Conservation (phyloP, 1,140 invertebrate species). For the Drosophila asahinai region DNA sequence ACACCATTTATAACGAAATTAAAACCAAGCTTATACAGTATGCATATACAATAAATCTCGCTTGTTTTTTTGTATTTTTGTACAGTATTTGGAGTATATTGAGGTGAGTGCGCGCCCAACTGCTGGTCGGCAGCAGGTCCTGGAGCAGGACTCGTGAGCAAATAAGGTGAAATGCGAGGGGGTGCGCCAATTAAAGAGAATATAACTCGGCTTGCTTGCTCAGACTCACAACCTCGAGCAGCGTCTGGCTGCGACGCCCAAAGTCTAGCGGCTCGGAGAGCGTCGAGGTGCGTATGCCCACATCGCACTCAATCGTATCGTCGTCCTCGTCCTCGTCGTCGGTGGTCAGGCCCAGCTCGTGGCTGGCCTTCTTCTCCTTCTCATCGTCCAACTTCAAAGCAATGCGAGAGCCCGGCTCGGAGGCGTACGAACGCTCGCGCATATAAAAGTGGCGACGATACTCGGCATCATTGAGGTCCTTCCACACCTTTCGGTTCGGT, state of each 20-base stretch:
- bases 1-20: slow-evolving; percentile 48
- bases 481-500: slow-evolving; percentile 77
- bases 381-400: slow-evolving; percentile 70
- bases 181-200: slow-evolving; percentile 74
- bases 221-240: slow-evolving; percentile 79
- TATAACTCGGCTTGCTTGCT: slow-evolving; percentile 38
- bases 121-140: slow-evolving; percentile 60
- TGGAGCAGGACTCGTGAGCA: slow-evolving; percentile 33
- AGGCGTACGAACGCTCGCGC: slow-evolving; percentile 82
- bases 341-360: slow-evolving; percentile 20
- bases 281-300: slow-evolving; percentile 73
- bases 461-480: slow-evolving; percentile 79
- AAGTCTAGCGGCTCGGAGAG: slow-evolving; percentile 85
- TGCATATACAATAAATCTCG: slow-evolving; percentile 41
- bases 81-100: slow-evolving; percentile 21
- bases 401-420: slow-evolving; percentile 79
- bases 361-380: slow-evolving; percentile 47
- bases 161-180: slow-evolving; percentile 45
- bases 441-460: slow-evolving; percentile 82
- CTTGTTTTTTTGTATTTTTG: slow-evolving; percentile 13
- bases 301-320: slow-evolving; percentile 72
- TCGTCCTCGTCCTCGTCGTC: slow-evolving; percentile 59
- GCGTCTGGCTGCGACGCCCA: slow-evolving; percentile 69
- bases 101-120: slow-evolving; percentile 61
- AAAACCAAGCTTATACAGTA: slow-evolving; percentile 61